These are phyloP conservation scores for Rhagoletis zephyria DNA, from an alignment of 1,140 invertebrate genomes.

Conservation along the genomic window DNA sequence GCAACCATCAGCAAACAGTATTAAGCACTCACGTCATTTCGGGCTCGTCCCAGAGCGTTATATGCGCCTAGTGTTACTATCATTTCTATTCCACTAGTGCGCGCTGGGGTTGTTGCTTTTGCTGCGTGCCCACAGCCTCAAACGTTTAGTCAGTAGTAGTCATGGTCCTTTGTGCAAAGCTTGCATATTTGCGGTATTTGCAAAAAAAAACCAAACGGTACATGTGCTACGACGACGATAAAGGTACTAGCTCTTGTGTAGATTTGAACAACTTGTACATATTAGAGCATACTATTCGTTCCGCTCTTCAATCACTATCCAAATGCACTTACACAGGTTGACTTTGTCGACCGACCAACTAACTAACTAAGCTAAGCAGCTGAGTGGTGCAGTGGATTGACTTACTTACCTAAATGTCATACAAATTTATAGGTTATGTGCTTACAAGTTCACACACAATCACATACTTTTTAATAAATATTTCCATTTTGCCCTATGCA, in stretches of 20 bases:
- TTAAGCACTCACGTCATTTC: conserved; percentile 9
- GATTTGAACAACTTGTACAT: conserved; percentile 14
- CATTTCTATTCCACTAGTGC: not conserved
- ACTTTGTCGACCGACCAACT: not conserved
- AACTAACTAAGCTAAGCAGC: conserved; percentile 39
- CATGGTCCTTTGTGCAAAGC: not conserved
- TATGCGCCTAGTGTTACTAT: not conserved
- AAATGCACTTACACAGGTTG: not conserved
- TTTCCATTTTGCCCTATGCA: too few relatives aligned
- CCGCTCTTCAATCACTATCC: not conserved
- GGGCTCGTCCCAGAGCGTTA: not conserved
- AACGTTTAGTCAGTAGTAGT: conserved; percentile 1
- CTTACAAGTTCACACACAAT: not conserved
- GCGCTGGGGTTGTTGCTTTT: not conserved
- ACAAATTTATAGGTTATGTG: conserved; percentile 35
- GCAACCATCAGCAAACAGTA: conserved; percentile 16
- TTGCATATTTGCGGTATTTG: not conserved
- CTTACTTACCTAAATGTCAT: conserved; percentile 37
- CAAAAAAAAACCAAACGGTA: not conserved
- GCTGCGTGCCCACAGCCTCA: not conserved
- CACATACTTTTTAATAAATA: not conserved
- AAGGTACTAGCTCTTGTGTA: not conserved
- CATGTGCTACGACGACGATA: not conserved
- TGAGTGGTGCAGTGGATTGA: conserved; percentile 34
- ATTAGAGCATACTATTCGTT: not conserved